Evolutionary conservation across 2,113 vertebrate genomes (phyloP).

Genomic region (Paracanthobrama guichenoti): DNA sequence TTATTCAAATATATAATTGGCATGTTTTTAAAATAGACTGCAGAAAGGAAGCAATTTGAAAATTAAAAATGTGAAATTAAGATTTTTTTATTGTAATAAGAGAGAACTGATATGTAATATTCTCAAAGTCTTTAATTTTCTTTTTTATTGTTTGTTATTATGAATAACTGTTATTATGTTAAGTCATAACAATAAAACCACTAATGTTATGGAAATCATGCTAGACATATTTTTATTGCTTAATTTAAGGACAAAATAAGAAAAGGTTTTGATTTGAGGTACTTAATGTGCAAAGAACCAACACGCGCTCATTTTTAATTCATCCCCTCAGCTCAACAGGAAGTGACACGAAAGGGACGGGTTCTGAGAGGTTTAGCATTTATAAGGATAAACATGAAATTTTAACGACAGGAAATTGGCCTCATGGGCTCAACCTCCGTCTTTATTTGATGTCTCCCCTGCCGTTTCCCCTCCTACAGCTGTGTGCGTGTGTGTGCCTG

Average conservation of each 20-base stretch:
- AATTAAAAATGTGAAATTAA: not conserved
- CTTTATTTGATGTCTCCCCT: constrained; percentile 53
- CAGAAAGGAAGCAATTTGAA: not conserved
- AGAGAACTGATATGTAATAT: no score
- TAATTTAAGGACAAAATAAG: constrained; percentile 21
- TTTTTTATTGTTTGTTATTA: not conserved
- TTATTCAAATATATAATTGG: not conserved
- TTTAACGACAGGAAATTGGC: constrained; percentile 61
- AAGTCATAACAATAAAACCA: no score
- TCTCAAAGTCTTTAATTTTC: no score
- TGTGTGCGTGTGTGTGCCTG: constrained; percentile 28
- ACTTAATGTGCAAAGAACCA: constrained; percentile 30
- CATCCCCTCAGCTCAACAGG: constrained; percentile 51
- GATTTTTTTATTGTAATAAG: no score
- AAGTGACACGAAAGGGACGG: constrained; percentile 52
- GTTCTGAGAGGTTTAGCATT: constrained; percentile 53
- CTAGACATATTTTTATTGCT: constrained; percentile 14
- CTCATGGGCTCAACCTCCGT: constrained; percentile 51
- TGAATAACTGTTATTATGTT: no score
- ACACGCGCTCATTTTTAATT: constrained; percentile 55
- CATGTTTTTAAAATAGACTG: not conserved
- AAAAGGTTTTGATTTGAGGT: constrained; percentile 25
- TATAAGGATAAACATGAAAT: constrained; percentile 61
- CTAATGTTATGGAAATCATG: not conserved
- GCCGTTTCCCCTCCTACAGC: constrained; percentile 37